These are phyloP conservation scores for Merluccius polli DNA, from an alignment of 2,797 vertebrate species.

Conservation along the genomic window DNA sequence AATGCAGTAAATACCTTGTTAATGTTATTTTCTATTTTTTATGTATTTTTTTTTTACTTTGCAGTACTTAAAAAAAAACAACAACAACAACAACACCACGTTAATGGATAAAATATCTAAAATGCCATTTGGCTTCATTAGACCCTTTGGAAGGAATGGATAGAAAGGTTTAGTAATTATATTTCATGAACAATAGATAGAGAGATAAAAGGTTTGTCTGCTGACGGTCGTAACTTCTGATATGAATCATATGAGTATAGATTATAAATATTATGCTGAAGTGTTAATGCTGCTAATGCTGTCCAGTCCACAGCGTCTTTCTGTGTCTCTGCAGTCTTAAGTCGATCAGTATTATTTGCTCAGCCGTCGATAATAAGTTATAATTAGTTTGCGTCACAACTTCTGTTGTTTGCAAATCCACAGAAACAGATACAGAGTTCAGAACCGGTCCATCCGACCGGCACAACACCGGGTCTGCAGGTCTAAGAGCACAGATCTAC, in stretches of 20 bases:
- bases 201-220: background rate
- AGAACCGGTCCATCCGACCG: background rate
- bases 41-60: background rate
- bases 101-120: background rate
- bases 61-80: background rate
- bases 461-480: background rate
- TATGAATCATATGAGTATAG: no score
- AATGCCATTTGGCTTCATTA: background rate
- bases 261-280: background rate
- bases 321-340: background rate
- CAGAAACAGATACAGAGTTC: background rate
- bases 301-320: background rate
- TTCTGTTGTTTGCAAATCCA: background rate
- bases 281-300: background rate
- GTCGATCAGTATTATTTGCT: background rate
- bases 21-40: conserved; percentile 40
- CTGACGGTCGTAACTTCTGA: background rate
- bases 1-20: conserved; percentile 68
- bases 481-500: background rate
- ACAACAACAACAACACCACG: no score
- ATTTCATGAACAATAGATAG: background rate
- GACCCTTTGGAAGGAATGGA: background rate
- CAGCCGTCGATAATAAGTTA: background rate
- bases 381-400: background rate
- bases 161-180: background rate